Evolutionary conservation across 2,797 vertebrate genomes (phyloP).

Genomic region (Syngnathus rostellatus): DNA sequence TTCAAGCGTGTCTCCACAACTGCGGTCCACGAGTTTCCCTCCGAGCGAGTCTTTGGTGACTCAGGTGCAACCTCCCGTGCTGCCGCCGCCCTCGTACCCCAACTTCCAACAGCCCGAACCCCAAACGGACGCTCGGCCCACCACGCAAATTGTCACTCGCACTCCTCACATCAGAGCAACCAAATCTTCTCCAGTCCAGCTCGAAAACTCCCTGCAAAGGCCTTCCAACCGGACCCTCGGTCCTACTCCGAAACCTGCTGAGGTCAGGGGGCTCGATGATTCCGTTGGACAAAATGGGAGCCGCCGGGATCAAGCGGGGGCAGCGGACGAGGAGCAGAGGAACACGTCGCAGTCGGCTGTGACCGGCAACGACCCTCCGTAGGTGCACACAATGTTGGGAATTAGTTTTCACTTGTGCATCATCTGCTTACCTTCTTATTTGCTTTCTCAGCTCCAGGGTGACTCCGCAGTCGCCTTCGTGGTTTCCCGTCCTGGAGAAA

Average conservation of each 20-base stretch:
- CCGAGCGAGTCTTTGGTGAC: slow-evolving; percentile 27
- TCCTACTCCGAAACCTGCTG: slow-evolving; percentile 8
- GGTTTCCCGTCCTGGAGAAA: slow-evolving; percentile 69
- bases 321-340: slow-evolving; percentile 52
- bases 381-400: slow-evolving; percentile 1
- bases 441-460: slow-evolving; percentile 40
- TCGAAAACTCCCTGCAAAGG: slow-evolving; percentile 3
- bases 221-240: slow-evolving; percentile 10
- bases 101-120: slow-evolving; percentile 18
- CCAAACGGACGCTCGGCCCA: not conserved
- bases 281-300: slow-evolving; percentile 37
- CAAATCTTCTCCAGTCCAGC: slow-evolving; percentile 13
- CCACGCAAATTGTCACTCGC: slow-evolving; percentile 3
- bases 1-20: no score
- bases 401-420: not conserved
- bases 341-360: slow-evolving; percentile 70
- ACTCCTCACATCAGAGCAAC: slow-evolving; percentile 6
- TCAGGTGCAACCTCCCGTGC: slow-evolving; percentile 46
- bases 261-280: slow-evolving; percentile 19
- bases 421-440: not conserved
- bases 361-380: slow-evolving; percentile 66
- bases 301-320: slow-evolving; percentile 19
- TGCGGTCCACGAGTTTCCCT: not conserved
- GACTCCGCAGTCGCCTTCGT: slow-evolving; percentile 55
- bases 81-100: slow-evolving; percentile 36